These are phyloP conservation scores for Drosophila mauritiana DNA, from an alignment of 1,140 invertebrate species.

Conservation along the genomic window DNA sequence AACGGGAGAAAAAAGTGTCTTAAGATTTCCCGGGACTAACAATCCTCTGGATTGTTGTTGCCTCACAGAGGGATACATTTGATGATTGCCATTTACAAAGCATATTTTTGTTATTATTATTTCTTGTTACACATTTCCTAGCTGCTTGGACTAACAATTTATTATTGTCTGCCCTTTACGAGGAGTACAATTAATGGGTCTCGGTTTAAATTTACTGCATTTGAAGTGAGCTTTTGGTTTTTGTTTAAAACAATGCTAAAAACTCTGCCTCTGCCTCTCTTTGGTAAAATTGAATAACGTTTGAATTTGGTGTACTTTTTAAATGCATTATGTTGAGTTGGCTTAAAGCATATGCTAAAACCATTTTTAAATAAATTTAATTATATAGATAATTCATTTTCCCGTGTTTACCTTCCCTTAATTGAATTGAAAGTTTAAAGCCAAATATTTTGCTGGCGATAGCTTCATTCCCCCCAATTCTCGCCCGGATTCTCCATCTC, in stretches of 20 bases:
- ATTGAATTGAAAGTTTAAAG: neutral
- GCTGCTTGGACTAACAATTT: neutral
- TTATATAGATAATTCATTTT: neutral
- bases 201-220: neutral
- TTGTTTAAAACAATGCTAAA: too few relatives aligned
- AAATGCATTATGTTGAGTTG: too few relatives aligned
- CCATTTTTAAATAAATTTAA: neutral
- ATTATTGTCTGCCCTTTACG: neutral
- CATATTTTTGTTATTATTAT: neutral
- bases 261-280: too few relatives aligned
- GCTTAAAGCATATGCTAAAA: too few relatives aligned
- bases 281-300: too few relatives aligned
- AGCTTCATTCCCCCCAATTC: neutral
- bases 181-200: neutral
- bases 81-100: conserved; percentile 2
- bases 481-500: neutral
- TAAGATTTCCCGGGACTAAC: conserved; percentile 5
- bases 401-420: neutral
- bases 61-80: neutral
- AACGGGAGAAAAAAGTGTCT: neutral
- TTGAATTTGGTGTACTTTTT: neutral
- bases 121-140: neutral
- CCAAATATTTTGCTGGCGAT: neutral
- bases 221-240: neutral
- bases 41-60: neutral